phyloP scores from a whole-genome alignment of 2,113 vertebrate species.

The Corapipo altera region DNA sequence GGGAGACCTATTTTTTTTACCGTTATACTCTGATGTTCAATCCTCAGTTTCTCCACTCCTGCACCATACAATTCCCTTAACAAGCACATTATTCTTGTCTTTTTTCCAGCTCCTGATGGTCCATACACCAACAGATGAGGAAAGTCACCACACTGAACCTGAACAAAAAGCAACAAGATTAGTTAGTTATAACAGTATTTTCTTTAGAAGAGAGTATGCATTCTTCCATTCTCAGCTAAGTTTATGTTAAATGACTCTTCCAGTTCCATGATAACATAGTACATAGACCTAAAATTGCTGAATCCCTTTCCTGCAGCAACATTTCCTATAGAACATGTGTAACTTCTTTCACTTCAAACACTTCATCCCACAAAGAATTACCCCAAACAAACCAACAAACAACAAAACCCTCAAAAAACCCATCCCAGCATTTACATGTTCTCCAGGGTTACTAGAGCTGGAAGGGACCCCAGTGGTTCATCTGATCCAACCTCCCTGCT shows the following conservation, averaged over 20 bases:
- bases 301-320: not conserved
- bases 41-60: constrained; percentile 95
- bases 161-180: not conserved
- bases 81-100: constrained; percentile 97
- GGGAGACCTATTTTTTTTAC: constrained; percentile 67
- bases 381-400: not conserved
- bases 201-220: rapidly evolving
- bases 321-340: rapidly evolving
- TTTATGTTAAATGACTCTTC: not conserved
- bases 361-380: not conserved
- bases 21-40: constrained; percentile 94
- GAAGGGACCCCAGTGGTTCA: not conserved
- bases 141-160: constrained; percentile 97
- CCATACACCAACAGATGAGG: constrained; percentile 95
- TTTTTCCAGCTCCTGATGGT: constrained; percentile 95
- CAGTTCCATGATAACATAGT: not conserved
- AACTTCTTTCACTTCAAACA: not conserved
- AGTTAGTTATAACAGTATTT: not conserved
- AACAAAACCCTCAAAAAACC: not conserved
- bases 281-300: not conserved
- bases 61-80: constrained; percentile 91
- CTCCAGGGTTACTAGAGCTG: rapidly evolving
- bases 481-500: not conserved
- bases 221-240: not conserved
- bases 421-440: not conserved